Conservation (phyloP, 2,888 invertebrate genomes). For the Ecliptopera silaceata region DNA sequence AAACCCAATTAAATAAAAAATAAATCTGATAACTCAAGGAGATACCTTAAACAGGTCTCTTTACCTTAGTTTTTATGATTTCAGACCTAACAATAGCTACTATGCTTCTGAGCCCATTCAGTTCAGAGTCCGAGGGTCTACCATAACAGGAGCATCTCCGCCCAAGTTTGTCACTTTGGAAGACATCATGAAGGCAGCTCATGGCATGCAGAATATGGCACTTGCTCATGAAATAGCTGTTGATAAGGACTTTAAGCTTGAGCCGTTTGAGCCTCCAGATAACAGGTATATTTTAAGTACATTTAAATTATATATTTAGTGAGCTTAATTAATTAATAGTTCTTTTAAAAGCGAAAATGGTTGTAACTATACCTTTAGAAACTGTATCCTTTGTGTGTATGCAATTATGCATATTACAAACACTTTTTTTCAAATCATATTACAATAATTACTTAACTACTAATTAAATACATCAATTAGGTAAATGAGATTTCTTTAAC, state of each 20-base stretch:
- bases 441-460: too few species aligned
- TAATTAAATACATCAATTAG: too few species aligned
- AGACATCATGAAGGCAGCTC: slow-evolving; percentile 94
- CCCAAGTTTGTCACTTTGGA: slow-evolving; percentile 93
- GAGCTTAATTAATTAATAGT: too few species aligned
- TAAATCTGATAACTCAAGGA: too few species aligned
- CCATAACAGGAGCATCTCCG: slow-evolving; percentile 88
- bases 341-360: too few species aligned
- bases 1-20: too few species aligned
- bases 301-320: too few species aligned
- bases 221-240: slow-evolving; percentile 98
- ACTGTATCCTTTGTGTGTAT: too few species aligned
- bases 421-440: too few species aligned
- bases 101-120: slow-evolving; percentile 73
- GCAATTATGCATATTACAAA: too few species aligned
- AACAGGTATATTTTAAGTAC: slow-evolving; percentile 84
- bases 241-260: slow-evolving; percentile 94
- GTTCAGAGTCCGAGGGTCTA: slow-evolving; percentile 84
- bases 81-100: slow-evolving; percentile 48
- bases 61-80: background rate
- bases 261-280: slow-evolving; percentile 90
- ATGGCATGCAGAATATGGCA: slow-evolving; percentile 95
- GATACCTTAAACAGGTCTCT: background rate
- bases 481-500: too few species aligned
- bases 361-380: too few species aligned